Evolutionary conservation across 2,797 vertebrate genomes (phyloP).

Genomic region (Notolepis coatsorum): DNA sequence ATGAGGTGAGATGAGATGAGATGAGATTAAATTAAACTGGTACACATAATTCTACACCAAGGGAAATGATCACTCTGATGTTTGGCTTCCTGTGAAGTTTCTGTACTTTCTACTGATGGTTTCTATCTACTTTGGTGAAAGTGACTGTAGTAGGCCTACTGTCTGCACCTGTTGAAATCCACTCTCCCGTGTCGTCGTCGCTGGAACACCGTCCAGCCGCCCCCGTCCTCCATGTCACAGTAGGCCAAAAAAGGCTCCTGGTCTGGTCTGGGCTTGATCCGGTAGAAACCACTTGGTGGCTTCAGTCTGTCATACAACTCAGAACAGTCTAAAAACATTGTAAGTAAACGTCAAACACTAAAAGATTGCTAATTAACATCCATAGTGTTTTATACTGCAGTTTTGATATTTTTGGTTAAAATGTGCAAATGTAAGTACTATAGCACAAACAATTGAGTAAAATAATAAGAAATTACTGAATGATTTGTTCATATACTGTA

Average conservation of each 20-base stretch:
- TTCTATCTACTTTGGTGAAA: neutral
- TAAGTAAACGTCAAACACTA: neutral
- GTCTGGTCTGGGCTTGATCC: conserved; percentile 80
- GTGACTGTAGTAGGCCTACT: neutral
- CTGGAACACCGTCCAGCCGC: conserved; percentile 92
- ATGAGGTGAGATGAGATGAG: neutral
- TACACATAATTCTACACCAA: neutral
- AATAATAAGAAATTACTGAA: neutral
- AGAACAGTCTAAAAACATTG: conserved; percentile 83
- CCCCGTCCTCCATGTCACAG: conserved; percentile 93
- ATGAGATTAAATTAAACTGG: neutral
- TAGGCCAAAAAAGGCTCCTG: conserved; percentile 87
- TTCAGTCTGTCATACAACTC: conserved; percentile 81
- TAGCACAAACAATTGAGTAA: too few relatives aligned
- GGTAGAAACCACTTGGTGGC: conserved; percentile 85
- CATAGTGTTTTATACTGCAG: neutral
- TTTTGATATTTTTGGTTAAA: neutral
- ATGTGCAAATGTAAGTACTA: neutral
- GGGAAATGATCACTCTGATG: neutral
- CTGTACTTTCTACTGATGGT: neutral
- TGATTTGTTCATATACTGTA: neutral
- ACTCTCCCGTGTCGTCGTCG: conserved; percentile 87
- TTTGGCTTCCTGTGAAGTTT: neutral
- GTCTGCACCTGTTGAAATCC: conserved; percentile 86
- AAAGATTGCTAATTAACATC: neutral